A percentile compares a stretch with the other conserved stretches of the same genome.
These are phyloP conservation scores for Notothenia rossii DNA, from an alignment of 2,113 vertebrate genomes.

Conservation along the genomic window DNA sequence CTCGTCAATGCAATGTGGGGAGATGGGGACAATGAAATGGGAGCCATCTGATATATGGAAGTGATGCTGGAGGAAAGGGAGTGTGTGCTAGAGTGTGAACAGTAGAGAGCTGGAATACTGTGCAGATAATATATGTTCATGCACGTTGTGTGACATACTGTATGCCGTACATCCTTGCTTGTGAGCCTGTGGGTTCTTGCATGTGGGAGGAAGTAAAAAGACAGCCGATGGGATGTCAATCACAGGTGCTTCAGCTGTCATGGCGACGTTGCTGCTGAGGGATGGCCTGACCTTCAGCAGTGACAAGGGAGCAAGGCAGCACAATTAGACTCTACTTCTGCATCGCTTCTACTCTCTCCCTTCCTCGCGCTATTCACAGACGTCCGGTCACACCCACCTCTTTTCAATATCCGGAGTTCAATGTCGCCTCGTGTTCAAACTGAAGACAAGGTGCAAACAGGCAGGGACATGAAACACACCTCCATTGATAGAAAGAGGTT, in stretches of 20 bases:
- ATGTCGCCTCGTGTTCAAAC: constrained; percentile 14
- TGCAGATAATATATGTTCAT: background rate
- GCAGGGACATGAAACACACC: background rate
- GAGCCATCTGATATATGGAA: constrained; percentile 2
- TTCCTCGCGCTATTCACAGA: background rate
- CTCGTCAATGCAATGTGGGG: constrained; percentile 8
- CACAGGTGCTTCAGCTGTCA: constrained; percentile 52
- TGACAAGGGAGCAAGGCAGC: constrained; percentile 47
- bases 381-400: constrained; percentile 14
- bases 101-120: background rate
- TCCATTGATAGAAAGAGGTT: background rate
- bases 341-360: constrained; percentile 5
- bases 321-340: constrained; percentile 54
- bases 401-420: constrained; percentile 14
- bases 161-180: background rate
- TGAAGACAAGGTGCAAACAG: background rate
- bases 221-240: constrained; percentile 67
- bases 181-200: background rate
- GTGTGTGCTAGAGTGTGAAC: background rate
- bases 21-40: constrained; percentile 14
- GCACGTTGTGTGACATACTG: background rate
- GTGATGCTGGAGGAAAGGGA: background rate
- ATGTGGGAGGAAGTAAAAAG: constrained; percentile 41
- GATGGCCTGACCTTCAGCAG: constrained; percentile 69
- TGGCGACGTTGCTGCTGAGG: constrained; percentile 36